Conservation (phyloP, 2,113 vertebrate species). For the Saguinus imperator region DNA sequence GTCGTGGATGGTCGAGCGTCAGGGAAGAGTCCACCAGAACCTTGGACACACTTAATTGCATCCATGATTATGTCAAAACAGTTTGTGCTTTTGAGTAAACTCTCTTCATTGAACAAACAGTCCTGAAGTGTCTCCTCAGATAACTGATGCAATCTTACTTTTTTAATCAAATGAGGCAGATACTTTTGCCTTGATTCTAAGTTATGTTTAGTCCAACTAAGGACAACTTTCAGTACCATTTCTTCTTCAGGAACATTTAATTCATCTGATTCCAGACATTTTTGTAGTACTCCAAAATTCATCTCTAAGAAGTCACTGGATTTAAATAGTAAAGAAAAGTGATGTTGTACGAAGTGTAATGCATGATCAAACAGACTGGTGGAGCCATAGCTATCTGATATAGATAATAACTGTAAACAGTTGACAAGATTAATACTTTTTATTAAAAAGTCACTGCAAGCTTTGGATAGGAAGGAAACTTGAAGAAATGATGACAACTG, state of each 20-base stretch:
- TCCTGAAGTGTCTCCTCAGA: constrained; percentile 86
- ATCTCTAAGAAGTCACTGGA: constrained; percentile 94
- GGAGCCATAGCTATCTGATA: constrained; percentile 95
- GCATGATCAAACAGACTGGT: constrained; percentile 88
- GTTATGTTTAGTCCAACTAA: constrained; percentile 90
- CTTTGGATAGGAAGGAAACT: constrained; percentile 91
- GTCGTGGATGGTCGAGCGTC: constrained; percentile 94
- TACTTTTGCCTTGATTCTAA: constrained; percentile 86
- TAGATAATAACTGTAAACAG: constrained; percentile 92
- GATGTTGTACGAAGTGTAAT: constrained; percentile 90
- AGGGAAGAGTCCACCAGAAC: constrained; percentile 89
- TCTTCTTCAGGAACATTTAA: constrained; percentile 93
- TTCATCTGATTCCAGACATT: constrained; percentile 90
- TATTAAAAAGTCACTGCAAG: constrained; percentile 96
- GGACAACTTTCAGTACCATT: constrained; percentile 88
- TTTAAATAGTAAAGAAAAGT: constrained; percentile 90
- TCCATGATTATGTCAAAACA: constrained; percentile 86
- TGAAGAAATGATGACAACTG: constrained; percentile 97
- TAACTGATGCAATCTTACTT: constrained; percentile 93
- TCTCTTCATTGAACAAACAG: constrained; percentile 84
- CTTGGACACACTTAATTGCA: constrained; percentile 86
- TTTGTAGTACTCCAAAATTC: constrained; percentile 89
- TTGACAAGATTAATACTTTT: constrained; percentile 92
- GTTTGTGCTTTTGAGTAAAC: constrained; percentile 83
- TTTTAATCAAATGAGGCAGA: constrained; percentile 88